Conservation (phyloP, 2,113 vertebrate species). For the Solea solea region DNA sequence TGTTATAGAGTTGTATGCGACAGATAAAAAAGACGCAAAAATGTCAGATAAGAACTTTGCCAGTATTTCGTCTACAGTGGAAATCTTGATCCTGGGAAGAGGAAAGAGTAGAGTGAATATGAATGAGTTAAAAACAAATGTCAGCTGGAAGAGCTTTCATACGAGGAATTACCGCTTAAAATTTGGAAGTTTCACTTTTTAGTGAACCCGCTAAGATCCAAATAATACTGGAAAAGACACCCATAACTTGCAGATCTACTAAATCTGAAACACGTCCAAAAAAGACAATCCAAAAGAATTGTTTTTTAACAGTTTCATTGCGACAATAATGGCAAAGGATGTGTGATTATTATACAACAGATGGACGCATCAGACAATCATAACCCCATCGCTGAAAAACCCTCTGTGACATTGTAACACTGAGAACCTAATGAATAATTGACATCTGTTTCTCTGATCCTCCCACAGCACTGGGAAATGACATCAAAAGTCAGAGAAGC, state of each 20-base stretch:
- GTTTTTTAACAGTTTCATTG: neutral
- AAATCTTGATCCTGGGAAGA: too few relatives aligned
- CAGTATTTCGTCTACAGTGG: too few relatives aligned
- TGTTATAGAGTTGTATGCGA: neutral
- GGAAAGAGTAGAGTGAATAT: too few relatives aligned
- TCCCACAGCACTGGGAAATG: conserved; percentile 36
- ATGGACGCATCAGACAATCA: conserved; percentile 25
- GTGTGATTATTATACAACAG: conserved; percentile 14
- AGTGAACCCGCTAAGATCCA: too few relatives aligned
- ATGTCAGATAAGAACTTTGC: too few relatives aligned
- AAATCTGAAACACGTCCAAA: neutral
- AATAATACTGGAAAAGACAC: neutral
- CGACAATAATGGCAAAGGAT: conserved; percentile 35
- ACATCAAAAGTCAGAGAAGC: conserved; percentile 5
- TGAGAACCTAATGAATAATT: conserved; percentile 46
- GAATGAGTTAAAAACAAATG: too few relatives aligned
- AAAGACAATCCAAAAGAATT: neutral
- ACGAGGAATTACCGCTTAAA: neutral
- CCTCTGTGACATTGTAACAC: conserved; percentile 1
- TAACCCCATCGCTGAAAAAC: conserved; percentile 39
- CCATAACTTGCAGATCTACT: too few relatives aligned
- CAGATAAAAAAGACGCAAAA: neutral
- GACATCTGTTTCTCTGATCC: conserved; percentile 56
- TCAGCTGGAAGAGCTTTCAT: neutral
- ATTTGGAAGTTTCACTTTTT: neutral